Percentiles rank a stretch among this genome's conserved stretches.
Conservation (phyloP, 2,888 invertebrate genomes). For the Morpho deidamia region DNA sequence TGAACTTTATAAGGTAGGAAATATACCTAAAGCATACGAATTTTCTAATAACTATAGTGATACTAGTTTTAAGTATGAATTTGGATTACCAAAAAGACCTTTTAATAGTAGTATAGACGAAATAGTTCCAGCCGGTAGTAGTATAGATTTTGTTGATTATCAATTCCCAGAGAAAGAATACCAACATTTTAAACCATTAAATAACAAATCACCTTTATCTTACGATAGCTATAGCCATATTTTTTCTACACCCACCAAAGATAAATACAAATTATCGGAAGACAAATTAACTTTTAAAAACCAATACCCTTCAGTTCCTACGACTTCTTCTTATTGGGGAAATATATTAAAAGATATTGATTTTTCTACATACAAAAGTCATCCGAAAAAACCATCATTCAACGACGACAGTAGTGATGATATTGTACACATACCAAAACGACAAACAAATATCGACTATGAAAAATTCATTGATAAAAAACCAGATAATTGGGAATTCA, state of each 20-base stretch:
- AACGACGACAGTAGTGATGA: slow-evolving; percentile 44
- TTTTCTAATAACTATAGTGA: slow-evolving; percentile 57
- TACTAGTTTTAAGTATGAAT: slow-evolving; percentile 52
- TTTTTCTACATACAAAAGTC: slow-evolving; percentile 42
- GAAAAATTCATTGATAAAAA: slow-evolving; percentile 44
- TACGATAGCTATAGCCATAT: slow-evolving; percentile 36
- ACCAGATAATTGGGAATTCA: slow-evolving; percentile 41
- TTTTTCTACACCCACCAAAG: slow-evolving; percentile 34
- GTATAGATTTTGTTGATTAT: slow-evolving; percentile 47
- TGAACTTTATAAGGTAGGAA: slow-evolving; percentile 41
- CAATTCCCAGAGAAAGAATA: slow-evolving; percentile 47
- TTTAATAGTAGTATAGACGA: slow-evolving; percentile 47
- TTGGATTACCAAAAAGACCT: slow-evolving; percentile 44
- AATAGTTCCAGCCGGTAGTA: slow-evolving; percentile 55
- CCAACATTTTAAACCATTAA: slow-evolving; percentile 47
- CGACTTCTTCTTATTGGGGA: slow-evolving; percentile 56
- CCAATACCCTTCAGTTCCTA: slow-evolving; percentile 42
- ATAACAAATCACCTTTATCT: slow-evolving; percentile 39
- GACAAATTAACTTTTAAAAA: slow-evolving; percentile 52
- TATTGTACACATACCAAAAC: slow-evolving; percentile 60
- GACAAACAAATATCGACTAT: slow-evolving; percentile 38
- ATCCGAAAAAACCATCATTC: slow-evolving; percentile 41
- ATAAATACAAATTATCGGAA: slow-evolving; percentile 42
- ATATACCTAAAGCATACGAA: slow-evolving; percentile 51
- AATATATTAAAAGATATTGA: slow-evolving; percentile 50